These are phyloP conservation scores for Anguilla megastoma DNA, from an alignment of 2,797 vertebrate species.

Conservation along the genomic window DNA sequence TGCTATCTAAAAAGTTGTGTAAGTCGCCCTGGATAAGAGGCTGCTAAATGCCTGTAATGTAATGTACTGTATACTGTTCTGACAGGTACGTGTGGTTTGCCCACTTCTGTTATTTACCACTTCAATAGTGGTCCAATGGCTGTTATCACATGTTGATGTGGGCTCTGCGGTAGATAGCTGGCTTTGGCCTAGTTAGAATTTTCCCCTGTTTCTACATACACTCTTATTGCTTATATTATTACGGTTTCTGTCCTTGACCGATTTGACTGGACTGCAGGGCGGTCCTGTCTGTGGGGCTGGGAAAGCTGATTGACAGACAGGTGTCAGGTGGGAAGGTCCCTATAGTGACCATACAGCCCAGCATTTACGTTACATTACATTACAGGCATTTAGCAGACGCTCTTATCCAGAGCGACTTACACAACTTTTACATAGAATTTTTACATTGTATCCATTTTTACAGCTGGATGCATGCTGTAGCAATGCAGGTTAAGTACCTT, in stretches of 20 bases:
- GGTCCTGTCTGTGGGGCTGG: slow-evolving; percentile 3
- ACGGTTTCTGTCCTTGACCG: slow-evolving; percentile 33
- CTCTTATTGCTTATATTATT: neutral
- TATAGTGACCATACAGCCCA: neutral
- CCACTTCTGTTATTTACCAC: neutral
- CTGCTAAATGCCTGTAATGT: too few species aligned
- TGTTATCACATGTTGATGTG: neutral
- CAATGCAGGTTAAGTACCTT: too few species aligned
- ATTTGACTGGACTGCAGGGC: slow-evolving; percentile 11
- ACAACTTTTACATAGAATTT: too few species aligned
- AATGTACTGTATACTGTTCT: neutral
- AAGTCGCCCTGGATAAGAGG: too few species aligned
- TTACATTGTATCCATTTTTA: too few species aligned
- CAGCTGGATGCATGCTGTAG: too few species aligned
- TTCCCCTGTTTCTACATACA: slow-evolving; percentile 8
- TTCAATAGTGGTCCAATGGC: neutral
- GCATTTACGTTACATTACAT: too few species aligned
- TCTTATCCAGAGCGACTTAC: too few species aligned
- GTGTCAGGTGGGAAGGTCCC: slow-evolving; percentile 16
- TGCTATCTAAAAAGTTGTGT: too few species aligned
- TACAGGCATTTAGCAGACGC: too few species aligned
- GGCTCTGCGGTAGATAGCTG: neutral
- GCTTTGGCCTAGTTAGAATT: neutral
- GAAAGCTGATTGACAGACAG: slow-evolving; percentile 27
- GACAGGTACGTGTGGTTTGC: neutral